phyloP scores from a whole-genome alignment of 2,888 invertebrate genomes.

The Odontothrips loti region DNA sequence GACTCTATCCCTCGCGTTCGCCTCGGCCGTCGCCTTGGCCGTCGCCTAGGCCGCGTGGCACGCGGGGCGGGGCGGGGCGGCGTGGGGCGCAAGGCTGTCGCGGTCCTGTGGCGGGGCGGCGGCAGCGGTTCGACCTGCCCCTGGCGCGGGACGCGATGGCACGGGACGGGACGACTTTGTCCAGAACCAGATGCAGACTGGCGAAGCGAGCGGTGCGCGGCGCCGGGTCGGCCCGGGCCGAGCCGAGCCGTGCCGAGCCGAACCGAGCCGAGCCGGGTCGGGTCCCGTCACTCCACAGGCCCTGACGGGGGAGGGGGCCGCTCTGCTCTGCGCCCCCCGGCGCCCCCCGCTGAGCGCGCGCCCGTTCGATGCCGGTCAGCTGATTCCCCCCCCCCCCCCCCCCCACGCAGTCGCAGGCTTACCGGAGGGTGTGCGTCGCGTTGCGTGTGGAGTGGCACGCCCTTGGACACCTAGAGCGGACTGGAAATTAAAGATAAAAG shows the following conservation, averaged over 20 bases:
- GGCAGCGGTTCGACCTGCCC: not conserved
- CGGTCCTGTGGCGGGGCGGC: not conserved
- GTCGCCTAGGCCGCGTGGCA: too few species aligned
- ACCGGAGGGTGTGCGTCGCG: not conserved
- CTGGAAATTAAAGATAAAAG: too few species aligned
- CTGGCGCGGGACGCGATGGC: too few species aligned
- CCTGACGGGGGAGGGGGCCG: too few species aligned
- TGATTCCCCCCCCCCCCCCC: not conserved
- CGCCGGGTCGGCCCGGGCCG: not conserved
- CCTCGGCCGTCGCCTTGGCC: not conserved
- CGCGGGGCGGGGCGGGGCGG: not conserved
- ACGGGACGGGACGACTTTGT: not conserved
- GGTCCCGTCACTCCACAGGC: too few species aligned
- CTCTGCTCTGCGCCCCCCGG: too few species aligned
- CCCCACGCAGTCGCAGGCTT: not conserved
- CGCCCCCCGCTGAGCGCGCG: not conserved
- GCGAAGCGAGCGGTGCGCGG: not conserved
- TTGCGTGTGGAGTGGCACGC: too few species aligned
- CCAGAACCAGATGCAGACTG: slow-evolving; percentile 4
- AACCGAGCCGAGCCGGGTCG: too few species aligned
- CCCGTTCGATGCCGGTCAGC: not conserved
- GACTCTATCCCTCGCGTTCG: too few species aligned
- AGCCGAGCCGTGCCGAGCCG: too few species aligned
- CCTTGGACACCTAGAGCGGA: too few species aligned
- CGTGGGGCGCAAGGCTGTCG: not conserved